Base-by-base conservation (phyloP, 2,797 vertebrate species). In the Rachycentron canadum region DNA sequence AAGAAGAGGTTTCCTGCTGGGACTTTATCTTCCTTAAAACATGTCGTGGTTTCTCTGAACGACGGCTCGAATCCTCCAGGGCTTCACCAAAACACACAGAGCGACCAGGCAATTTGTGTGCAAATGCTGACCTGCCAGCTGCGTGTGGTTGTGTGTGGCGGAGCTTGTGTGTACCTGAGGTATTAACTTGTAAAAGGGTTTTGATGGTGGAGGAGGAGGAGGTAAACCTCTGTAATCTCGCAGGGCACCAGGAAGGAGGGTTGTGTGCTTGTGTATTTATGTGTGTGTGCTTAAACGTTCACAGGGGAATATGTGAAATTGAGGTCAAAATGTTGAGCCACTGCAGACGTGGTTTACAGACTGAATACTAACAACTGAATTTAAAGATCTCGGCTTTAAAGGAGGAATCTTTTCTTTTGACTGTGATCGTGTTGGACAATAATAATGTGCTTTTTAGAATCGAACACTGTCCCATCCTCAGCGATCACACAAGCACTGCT, bases 181-280 rank as follows among this genome's bases (percentile, higher is more conserved):
- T 57, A 57, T 73, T 60, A 69, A 57, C 47, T 57, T 61, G 60
- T 70, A 61, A 67, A 68, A 59, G n/a, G 43, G 43, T 63, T 68
- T 41, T 65, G 49, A 56, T 65, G 52, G 52, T 45, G 55, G 38
- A 59, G 45, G 58, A 56, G 1, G 26, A n/a, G 66, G 49, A 25
- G 5, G 64, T 25, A 63, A 62, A 68, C 26, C 36, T 43, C 34
- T 62, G 43, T 67, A 68, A 69, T 65, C 55, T 58, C 26, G 2
- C 38, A 59, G 23, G 23, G n/a, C 59, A 53, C 16, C 55, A 11
- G 57, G 21, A 53, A 13, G 60, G 34, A 12, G 23, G 40, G 7
- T 19, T 38, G 34, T 41, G 41, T 50, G 47, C 38, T 34, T 50
- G 45, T n/a, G 49, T 47, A 11, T 61, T 6, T 71, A 16, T 65